Conservation (phyloP, 2,888 invertebrate species). For the Drosophila putrida region DNA sequence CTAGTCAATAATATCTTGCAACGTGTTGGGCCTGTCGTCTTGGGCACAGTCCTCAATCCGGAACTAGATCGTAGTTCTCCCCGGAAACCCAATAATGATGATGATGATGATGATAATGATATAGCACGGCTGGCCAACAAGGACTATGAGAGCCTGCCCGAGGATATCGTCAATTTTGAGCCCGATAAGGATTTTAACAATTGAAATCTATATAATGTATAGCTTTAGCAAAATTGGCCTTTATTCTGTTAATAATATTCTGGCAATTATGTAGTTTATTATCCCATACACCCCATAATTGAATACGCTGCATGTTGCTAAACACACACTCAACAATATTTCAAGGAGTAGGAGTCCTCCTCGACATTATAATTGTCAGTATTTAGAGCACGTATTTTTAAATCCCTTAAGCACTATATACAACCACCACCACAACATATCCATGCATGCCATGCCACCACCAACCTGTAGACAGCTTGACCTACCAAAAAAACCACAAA, state of each 20-base stretch:
- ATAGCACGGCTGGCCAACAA: constrained; percentile 25
- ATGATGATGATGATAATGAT: constrained; percentile 16
- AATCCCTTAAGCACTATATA: constrained; percentile 7
- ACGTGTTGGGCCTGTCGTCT: constrained; percentile 75
- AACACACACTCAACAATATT: not conserved
- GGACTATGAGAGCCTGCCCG: constrained; percentile 63
- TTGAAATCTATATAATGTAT: constrained; percentile 9
- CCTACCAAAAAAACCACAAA: not conserved
- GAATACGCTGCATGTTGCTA: constrained; percentile 37
- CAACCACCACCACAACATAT: not conserved
- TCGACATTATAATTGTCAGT: constrained; percentile 19
- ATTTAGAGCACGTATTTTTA: constrained; percentile 35
- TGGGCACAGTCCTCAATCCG: constrained; percentile 81
- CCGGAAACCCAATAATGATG: constrained; percentile 23
- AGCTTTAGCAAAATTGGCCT: constrained; percentile 28
- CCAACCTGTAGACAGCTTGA: constrained; percentile 10
- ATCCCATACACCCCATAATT: constrained; percentile 19
- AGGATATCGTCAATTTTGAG: constrained; percentile 69
- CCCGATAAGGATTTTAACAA: constrained; percentile 73
- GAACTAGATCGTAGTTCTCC: constrained; percentile 37
- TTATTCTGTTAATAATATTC: not conserved
- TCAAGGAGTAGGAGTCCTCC: not conserved
- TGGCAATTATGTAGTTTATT: constrained; percentile 31
- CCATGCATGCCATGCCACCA: constrained; percentile 29
- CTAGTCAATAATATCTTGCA: constrained; percentile 77